These are phyloP conservation scores for Prionailurus bengalensis DNA, from an alignment of 2,113 vertebrate genomes.

Conservation along the genomic window DNA sequence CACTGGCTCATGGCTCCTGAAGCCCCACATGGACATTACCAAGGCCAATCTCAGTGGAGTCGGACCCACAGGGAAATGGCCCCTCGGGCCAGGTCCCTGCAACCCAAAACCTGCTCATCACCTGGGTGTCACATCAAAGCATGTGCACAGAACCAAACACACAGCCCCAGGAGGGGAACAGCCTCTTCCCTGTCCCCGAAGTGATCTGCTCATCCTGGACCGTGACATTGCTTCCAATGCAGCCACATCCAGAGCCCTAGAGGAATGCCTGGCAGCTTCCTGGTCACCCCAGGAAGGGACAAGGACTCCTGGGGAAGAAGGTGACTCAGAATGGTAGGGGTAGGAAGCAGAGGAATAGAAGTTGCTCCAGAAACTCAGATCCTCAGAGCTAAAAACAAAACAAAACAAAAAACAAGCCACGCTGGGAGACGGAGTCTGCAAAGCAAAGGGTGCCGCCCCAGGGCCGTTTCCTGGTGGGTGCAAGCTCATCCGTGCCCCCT, in stretches of 20 bases:
- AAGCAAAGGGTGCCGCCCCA: background rate
- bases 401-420: background rate
- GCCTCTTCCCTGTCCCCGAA: background rate
- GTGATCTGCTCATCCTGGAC: background rate
- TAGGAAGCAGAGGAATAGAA: background rate
- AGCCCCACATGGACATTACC: rapidly evolving
- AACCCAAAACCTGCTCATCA: background rate
- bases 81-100: background rate
- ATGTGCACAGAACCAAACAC: background rate
- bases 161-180: rapidly evolving
- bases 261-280: background rate
- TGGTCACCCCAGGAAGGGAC: background rate
- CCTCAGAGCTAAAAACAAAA: background rate
- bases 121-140: background rate
- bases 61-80: background rate
- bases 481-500: background rate
- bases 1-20: background rate
- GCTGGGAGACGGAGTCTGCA: background rate
- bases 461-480: background rate
- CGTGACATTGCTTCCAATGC: background rate
- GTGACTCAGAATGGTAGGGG: background rate
- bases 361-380: background rate
- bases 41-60: background rate
- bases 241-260: background rate
- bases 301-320: background rate